These are phyloP conservation scores for Aethes cnicana DNA, from an alignment of 2,888 invertebrate species.

Conservation along the genomic window DNA sequence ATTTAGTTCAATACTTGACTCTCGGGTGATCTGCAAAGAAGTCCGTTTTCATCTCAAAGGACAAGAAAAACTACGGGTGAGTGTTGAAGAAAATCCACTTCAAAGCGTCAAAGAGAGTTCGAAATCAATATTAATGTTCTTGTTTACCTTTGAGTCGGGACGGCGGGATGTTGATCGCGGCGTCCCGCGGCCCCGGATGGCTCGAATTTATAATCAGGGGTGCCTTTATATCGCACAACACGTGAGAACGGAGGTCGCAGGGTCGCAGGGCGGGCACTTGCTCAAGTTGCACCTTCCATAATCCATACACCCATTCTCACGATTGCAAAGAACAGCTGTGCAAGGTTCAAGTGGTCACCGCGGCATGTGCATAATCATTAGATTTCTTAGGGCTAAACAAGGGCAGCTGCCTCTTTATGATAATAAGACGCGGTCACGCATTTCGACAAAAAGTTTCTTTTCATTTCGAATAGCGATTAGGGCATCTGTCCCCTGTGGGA, in stretches of 20 bases:
- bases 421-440: constrained; percentile 50
- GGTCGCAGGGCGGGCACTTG: constrained; percentile 78
- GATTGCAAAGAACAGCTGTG: constrained; percentile 64
- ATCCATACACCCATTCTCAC: constrained; percentile 64
- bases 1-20: constrained; percentile 30
- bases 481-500: constrained; percentile 49
- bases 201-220: constrained; percentile 76
- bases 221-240: constrained; percentile 54
- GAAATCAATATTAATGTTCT: constrained; percentile 78
- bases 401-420: constrained; percentile 70
- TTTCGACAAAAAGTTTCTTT: constrained; percentile 46
- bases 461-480: constrained; percentile 56
- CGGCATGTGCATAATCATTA: constrained; percentile 69
- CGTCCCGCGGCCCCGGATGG: constrained; percentile 57
- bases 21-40: constrained; percentile 40
- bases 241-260: constrained; percentile 74
- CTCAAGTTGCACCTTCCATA: constrained; percentile 69
- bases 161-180: constrained; percentile 57
- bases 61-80: constrained; percentile 58
- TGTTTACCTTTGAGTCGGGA: constrained; percentile 74
- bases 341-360: constrained; percentile 53
- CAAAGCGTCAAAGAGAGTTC: constrained; percentile 69
- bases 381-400: constrained; percentile 71
- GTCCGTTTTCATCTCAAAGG: constrained; percentile 63
- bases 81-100: constrained; percentile 64